phyloP scores from a whole-genome alignment of 1,140 invertebrate species.

The Chelonus insularis region DNA sequence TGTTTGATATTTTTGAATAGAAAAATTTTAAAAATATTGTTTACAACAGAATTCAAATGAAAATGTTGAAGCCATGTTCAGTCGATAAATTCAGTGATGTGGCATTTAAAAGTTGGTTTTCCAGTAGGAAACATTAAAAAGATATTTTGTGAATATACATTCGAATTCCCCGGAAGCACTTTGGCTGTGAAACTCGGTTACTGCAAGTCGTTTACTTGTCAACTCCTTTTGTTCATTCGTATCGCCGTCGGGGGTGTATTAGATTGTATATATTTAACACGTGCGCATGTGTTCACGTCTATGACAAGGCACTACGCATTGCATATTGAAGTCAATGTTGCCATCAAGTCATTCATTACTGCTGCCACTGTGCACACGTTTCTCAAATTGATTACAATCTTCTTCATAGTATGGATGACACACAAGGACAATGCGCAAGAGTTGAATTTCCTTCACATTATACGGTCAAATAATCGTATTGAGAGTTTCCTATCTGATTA shows the following conservation, averaged over 20 bases:
- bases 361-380: neutral
- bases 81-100: neutral
- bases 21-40: too few species aligned
- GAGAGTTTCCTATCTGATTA: too few species aligned
- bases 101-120: neutral
- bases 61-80: too few species aligned
- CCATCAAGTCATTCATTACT: neutral
- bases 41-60: too few species aligned
- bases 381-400: conserved; percentile 3
- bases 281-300: neutral
- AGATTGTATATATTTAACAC: neutral
- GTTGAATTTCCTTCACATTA: neutral
- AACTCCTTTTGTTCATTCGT: neutral
- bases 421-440: neutral
- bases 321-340: conserved; percentile 2
- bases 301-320: neutral
- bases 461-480: neutral
- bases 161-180: conserved; percentile 7
- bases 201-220: conserved; percentile 1
- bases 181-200: conserved; percentile 1
- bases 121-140: neutral
- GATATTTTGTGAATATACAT: neutral
- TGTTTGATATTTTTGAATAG: too few species aligned
- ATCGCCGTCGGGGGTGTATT: too few species aligned
- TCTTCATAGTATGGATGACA: neutral